These are phyloP conservation scores for Ormyrus rosae DNA, from an alignment of 2,888 invertebrate genomes.

Conservation along the genomic window DNA sequence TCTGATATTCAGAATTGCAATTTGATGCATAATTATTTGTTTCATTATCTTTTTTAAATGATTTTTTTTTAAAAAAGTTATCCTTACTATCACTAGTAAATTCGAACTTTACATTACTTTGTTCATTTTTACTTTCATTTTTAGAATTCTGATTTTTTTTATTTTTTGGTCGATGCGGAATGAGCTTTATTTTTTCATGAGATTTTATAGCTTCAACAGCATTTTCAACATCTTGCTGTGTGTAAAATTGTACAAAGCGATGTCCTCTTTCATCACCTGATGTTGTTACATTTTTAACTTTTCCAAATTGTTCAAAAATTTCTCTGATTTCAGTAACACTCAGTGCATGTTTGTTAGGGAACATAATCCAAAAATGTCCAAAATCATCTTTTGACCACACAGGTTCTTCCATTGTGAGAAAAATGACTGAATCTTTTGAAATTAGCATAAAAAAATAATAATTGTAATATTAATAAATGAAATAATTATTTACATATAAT, in stretches of 20 bases:
- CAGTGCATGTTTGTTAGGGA: constrained; percentile 58
- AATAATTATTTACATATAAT: constrained; percentile 6
- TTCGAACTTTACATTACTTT: not conserved
- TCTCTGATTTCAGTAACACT: constrained; percentile 55
- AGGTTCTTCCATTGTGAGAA: constrained; percentile 26
- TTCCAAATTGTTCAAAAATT: constrained; percentile 63
- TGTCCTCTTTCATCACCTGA: constrained; percentile 61
- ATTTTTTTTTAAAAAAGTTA: constrained; percentile 38
- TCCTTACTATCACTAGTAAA: not conserved
- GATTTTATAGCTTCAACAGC: constrained; percentile 51
- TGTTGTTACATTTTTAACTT: constrained; percentile 55
- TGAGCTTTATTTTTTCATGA: constrained; percentile 41
- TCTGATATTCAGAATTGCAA: not conserved
- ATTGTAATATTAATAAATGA: not conserved
- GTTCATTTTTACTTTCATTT: not conserved
- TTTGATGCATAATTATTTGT: not conserved
- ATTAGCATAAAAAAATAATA: not conserved
- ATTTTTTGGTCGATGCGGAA: constrained; percentile 37
- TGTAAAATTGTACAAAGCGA: constrained; percentile 62
- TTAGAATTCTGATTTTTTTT: constrained; percentile 23
- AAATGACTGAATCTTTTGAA: not conserved
- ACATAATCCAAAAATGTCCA: constrained; percentile 56
- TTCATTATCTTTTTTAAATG: not conserved
- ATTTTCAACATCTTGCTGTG: constrained; percentile 53
- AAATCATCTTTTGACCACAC: constrained; percentile 33